phyloP scores from a whole-genome alignment of 2,113 vertebrate species.

The Cynocephalus volans region DNA sequence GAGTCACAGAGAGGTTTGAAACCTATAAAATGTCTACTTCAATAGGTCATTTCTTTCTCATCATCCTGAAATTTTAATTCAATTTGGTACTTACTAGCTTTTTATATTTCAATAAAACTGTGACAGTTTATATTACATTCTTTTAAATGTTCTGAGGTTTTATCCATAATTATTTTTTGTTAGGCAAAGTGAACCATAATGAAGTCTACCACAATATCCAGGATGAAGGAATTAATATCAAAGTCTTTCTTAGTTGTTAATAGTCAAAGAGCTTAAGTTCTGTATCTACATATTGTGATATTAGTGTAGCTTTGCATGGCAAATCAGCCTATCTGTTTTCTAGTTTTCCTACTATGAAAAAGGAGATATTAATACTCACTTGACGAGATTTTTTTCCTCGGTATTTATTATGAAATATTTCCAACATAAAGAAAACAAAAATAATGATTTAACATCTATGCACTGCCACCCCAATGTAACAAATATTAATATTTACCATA shows the following conservation, averaged over 20 bases:
- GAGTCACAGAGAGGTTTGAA: not conserved
- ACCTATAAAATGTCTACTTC: not conserved
- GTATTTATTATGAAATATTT: not conserved
- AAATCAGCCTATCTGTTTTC: not conserved
- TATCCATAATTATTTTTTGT: not conserved
- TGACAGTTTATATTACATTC: not conserved
- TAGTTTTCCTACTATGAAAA: not conserved
- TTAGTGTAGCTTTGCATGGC: not conserved
- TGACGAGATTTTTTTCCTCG: not conserved
- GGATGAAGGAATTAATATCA: not conserved
- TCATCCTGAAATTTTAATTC: constrained; percentile 15
- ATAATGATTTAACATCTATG: not conserved
- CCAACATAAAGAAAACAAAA: not conserved
- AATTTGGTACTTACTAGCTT: not conserved
- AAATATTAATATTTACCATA: not conserved
- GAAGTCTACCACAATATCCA: not conserved
- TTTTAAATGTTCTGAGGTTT: constrained; percentile 11
- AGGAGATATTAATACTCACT: not conserved
- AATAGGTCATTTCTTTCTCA: not conserved
- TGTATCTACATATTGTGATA: not conserved
- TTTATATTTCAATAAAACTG: constrained; percentile 27
- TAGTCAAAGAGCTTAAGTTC: not conserved
- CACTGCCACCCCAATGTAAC: not conserved
- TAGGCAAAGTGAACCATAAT: not conserved
- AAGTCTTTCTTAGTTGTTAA: not conserved